Conservation (phyloP, 1,140 invertebrate species). For the Philotrypesis tridentata region DNA sequence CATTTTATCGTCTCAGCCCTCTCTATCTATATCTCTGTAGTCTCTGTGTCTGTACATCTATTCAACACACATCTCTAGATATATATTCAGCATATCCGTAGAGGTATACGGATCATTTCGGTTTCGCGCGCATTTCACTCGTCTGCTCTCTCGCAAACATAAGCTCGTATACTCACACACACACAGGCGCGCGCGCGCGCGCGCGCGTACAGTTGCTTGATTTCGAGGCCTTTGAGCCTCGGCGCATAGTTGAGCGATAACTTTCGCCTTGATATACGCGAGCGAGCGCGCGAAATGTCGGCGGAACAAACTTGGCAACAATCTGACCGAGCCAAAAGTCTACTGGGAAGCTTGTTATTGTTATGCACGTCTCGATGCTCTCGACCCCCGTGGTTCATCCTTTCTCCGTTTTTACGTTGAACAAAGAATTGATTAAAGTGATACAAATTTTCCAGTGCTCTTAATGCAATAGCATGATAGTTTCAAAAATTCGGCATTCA, state of each 20-base stretch:
- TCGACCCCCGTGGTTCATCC: slow-evolving; percentile 28
- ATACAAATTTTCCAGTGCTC: no score
- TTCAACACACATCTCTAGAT: no score
- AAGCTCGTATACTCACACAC: not conserved
- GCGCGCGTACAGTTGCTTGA: not conserved
- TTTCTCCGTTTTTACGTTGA: slow-evolving; percentile 23
- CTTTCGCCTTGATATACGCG: slow-evolving; percentile 32
- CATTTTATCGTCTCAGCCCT: not conserved
- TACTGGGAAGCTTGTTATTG: slow-evolving; percentile 30
- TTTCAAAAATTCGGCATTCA: no score
- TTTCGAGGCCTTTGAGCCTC: slow-evolving; percentile 32
- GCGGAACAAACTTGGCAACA: slow-evolving; percentile 40
- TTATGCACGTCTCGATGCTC: slow-evolving; percentile 45
- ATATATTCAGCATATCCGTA: not conserved
- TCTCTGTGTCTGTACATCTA: no score
- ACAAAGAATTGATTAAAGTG: slow-evolving; percentile 37
- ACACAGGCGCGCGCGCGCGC: no score
- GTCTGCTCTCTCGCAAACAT: not conserved
- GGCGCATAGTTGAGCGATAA: slow-evolving; percentile 41
- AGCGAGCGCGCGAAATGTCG: slow-evolving; percentile 31
- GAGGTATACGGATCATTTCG: not conserved
- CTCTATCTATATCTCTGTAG: not conserved
- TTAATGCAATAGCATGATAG: no score
- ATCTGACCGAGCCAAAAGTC: slow-evolving; percentile 33
- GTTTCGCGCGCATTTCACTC: not conserved